Conservation (phyloP, 2,888 invertebrate species). For the Agonum fuliginosum region DNA sequence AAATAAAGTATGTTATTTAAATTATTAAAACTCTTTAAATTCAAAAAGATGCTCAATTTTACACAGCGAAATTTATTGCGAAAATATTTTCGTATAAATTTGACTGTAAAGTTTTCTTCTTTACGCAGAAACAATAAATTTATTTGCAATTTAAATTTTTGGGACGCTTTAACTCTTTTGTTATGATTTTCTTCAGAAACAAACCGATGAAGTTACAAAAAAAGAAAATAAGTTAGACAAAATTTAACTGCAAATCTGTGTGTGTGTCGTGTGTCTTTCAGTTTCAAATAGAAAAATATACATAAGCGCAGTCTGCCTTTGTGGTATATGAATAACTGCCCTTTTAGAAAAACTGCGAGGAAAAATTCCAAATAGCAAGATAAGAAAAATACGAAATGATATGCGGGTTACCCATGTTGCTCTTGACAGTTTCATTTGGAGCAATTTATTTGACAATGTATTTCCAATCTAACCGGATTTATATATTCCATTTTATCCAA, state of each 20-base stretch:
- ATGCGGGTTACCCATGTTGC: conserved; percentile 14
- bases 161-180: not conserved
- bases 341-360: conserved; percentile 2
- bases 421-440: not conserved
- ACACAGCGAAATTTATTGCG: not conserved
- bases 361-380: not conserved
- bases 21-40: not conserved
- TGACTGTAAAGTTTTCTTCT: not conserved
- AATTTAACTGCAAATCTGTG: not conserved
- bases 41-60: not conserved
- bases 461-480: not conserved
- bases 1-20: too few species aligned
- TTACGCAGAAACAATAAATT: not conserved
- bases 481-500: not conserved
- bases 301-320: not conserved
- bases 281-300: not conserved
- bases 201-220: not conserved
- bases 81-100: not conserved
- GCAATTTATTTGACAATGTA: conserved; percentile 8
- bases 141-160: conserved; percentile 30
- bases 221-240: not conserved
- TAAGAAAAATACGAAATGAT: conserved; percentile 12
- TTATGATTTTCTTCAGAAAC: not conserved
- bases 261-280: not conserved
- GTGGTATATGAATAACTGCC: not conserved